Conservation (phyloP, 2,113 vertebrate genomes). For the Apodemus speciosus region DNA sequence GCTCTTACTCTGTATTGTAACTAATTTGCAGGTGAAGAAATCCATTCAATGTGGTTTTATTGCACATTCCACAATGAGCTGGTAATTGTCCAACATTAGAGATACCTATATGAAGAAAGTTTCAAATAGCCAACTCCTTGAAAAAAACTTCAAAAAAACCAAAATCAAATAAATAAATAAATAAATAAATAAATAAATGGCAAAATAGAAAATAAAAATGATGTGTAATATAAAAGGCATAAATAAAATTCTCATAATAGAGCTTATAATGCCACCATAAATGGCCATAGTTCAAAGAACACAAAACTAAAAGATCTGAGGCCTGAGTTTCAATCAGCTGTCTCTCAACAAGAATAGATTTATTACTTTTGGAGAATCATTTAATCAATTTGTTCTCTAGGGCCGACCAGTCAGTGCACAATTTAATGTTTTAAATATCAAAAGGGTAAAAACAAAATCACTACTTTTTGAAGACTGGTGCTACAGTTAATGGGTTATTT, state of each 20-base stretch:
- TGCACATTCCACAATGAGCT: background rate
- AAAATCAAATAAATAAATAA: background rate
- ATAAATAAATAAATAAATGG: background rate
- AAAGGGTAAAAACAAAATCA: background rate
- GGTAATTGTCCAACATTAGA: background rate
- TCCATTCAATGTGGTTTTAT: background rate
- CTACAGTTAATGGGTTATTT: background rate
- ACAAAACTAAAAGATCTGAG: background rate
- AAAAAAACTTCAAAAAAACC: background rate
- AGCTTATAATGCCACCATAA: background rate
- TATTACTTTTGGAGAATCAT: background rate
- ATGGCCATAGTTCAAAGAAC: background rate
- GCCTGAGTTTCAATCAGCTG: background rate
- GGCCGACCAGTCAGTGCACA: background rate
- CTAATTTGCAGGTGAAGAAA: background rate
- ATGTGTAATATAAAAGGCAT: background rate
- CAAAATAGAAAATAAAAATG: background rate
- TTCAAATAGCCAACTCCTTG: background rate
- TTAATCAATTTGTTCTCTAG: constrained; percentile 20
- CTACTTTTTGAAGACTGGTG: background rate
- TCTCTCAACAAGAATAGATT: background rate
- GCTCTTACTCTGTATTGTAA: background rate
- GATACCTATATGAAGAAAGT: background rate
- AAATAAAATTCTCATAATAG: background rate
- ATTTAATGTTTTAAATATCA: background rate